Percentiles rank a stretch among this genome's conserved stretches.
These are phyloP conservation scores for Mythimna loreyi DNA, from an alignment of 2,888 invertebrate genomes.

Conservation along the genomic window DNA sequence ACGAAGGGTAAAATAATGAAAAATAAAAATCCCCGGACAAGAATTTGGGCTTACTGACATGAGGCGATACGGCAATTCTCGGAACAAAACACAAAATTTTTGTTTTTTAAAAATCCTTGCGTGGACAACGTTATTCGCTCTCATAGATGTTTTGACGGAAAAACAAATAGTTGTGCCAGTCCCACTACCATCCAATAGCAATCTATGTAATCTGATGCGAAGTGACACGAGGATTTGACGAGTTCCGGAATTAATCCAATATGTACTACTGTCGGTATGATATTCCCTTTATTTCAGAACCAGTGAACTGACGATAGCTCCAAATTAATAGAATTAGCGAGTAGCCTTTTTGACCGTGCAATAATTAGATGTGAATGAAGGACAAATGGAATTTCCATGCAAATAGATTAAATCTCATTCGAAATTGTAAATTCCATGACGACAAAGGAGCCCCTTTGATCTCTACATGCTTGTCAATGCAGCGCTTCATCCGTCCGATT, in stretches of 20 bases:
- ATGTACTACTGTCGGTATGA: constrained; percentile 39
- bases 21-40: background rate
- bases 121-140: constrained; percentile 2
- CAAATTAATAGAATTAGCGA: constrained; percentile 51
- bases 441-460: constrained; percentile 24
- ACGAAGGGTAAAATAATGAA: constrained; percentile 4
- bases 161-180: constrained; percentile 44
- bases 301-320: constrained; percentile 32
- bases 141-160: constrained; percentile 19
- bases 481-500: constrained; percentile 6
- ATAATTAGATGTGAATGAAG: constrained; percentile 47
- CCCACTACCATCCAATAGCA: constrained; percentile 47
- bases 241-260: constrained; percentile 58
- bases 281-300: constrained; percentile 46
- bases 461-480: constrained; percentile 16
- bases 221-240: constrained; percentile 47
- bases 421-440: constrained; percentile 29
- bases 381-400: constrained; percentile 28
- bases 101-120: constrained; percentile 4
- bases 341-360: constrained; percentile 29
- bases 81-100: background rate
- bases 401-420: constrained; percentile 31
- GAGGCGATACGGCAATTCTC: background rate
- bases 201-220: constrained; percentile 59
- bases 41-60: background rate